phyloP scores from a whole-genome alignment of 1,140 invertebrate genomes.

The Micrasema minimum region DNA sequence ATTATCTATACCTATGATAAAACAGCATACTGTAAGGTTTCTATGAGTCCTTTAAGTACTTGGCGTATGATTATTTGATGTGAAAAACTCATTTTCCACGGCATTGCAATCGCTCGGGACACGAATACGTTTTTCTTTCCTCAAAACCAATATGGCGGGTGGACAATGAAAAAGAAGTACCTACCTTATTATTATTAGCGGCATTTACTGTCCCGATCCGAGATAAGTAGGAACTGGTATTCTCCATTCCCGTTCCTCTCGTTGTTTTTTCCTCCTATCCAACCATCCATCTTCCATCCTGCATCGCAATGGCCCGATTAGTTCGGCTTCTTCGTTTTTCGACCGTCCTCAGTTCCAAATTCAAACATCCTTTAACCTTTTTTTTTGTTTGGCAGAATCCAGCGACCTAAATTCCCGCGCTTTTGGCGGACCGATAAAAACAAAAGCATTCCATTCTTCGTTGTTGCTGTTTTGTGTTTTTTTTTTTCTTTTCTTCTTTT shows the following conservation, averaged over 20 bases:
- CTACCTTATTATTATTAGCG: too few relatives aligned
- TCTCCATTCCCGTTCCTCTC: too few relatives aligned
- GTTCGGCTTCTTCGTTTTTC: constrained; percentile 23
- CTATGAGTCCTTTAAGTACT: too few relatives aligned
- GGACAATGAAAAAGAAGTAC: neutral
- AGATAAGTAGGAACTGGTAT: neutral
- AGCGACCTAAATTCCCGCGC: constrained; percentile 22
- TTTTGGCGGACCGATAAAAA: constrained; percentile 21
- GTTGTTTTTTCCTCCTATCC: neutral
- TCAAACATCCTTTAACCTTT: neutral
- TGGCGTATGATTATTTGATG: too few relatives aligned
- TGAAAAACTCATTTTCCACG: too few relatives aligned
- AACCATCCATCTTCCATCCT: constrained; percentile 17
- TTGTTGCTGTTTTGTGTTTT: neutral
- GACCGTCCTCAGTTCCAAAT: neutral
- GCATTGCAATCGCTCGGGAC: too few relatives aligned
- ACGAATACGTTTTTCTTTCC: too few relatives aligned
- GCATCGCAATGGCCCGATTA: constrained; percentile 34
- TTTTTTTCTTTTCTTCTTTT: too few relatives aligned
- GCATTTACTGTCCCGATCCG: too few relatives aligned
- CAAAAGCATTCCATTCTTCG: constrained; percentile 15
- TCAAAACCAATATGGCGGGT: too few relatives aligned
- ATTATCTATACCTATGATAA: too few relatives aligned
- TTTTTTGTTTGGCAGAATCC: constrained; percentile 10
- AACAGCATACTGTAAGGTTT: too few relatives aligned